Evolutionary conservation across 2,113 vertebrate genomes (phyloP), one percentile per base, ranked within the genome.

Genomic region (Cervus canadensis): DNA sequence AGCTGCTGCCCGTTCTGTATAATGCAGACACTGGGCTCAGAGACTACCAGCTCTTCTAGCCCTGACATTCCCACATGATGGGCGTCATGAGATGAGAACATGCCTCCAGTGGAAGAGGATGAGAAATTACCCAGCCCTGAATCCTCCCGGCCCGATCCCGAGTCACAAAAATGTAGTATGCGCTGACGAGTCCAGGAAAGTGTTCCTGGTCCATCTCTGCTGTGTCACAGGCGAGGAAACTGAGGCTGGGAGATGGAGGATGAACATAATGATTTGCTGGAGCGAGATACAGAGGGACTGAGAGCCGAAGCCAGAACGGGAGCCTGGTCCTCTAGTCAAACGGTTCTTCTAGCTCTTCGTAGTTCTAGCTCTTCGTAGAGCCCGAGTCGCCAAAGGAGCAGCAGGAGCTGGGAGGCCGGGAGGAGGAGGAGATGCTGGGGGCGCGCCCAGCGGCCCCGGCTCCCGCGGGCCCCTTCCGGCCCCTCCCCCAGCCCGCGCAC

Each of bases 401-500:
- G 45, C 83, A 0, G 74, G 33, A 40, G n/a, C n/a, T 19, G 6
- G 21, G 62, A 67, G 26, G 85, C 43, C 2, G 2, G 8, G 79
- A 57, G 40, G 25, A 54, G 59, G 13, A 25, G 40, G 36, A 28
- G 40, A 25, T 17, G 56, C 54, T 15, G 10, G 19, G 54, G 97
- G 92, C 15, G 67, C 56, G 57, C 87, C 56, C 60, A 3, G 40
- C 74, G 17, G 59, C 57, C 62, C 36, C 9, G 25, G 67, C 93
- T 96, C 93, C 71, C 21, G 48, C 15, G 79, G 97, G 97, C 97
- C 98, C 97, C 95, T 91, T 95, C 96, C 89, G 96, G 97, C 97
- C 97, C 98, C 94, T 97, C 96, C 97, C 97, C 98, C 97, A 94
- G 95, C 64, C 94, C 8, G 94, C 19, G 40, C 97, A 64, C 71